These are phyloP conservation scores for Pseudochirops corinnae DNA, from an alignment of 2,797 vertebrate genomes.

Conservation along the genomic window DNA sequence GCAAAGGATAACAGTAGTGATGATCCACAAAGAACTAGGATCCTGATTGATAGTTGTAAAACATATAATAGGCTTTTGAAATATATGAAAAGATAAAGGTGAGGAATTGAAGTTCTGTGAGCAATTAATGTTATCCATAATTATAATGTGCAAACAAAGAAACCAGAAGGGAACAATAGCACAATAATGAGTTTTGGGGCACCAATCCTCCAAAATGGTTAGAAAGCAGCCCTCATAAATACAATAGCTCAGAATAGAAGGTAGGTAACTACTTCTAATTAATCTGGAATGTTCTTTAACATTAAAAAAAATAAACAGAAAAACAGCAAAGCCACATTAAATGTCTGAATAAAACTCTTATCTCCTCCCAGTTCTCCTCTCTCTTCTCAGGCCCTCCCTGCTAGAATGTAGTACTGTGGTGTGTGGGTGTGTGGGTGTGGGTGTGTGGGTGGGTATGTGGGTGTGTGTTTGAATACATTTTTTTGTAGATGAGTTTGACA, in stretches of 20 bases:
- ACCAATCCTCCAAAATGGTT: slow-evolving; percentile 74
- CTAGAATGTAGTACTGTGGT: neutral
- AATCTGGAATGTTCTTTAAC: slow-evolving; percentile 43
- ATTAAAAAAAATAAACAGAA: slow-evolving; percentile 52
- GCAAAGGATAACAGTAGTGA: slow-evolving; percentile 16
- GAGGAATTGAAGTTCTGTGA: slow-evolving; percentile 73
- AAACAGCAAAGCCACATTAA: slow-evolving; percentile 30
- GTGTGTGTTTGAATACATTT: neutral
- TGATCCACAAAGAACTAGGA: slow-evolving; percentile 38
- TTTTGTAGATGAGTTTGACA: slow-evolving; percentile 1
- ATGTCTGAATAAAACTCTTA: neutral
- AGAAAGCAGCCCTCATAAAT: slow-evolving; percentile 72
- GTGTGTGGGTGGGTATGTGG: too few species aligned
- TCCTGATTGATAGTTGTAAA: slow-evolving; percentile 52
- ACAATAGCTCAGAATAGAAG: slow-evolving; percentile 59
- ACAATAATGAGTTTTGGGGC: slow-evolving; percentile 74
- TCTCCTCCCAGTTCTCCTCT: neutral
- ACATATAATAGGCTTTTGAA: slow-evolving; percentile 67
- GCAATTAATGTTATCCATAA: slow-evolving; percentile 74
- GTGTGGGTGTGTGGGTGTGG: too few species aligned
- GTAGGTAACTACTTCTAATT: slow-evolving; percentile 2
- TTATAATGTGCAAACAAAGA: slow-evolving; percentile 78
- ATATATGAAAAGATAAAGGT: slow-evolving; percentile 72
- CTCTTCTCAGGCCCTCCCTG: neutral
- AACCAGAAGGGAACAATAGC: slow-evolving; percentile 62